Base-by-base conservation (phyloP, 2,113 vertebrate species). In the Eurypyga helias region DNA sequence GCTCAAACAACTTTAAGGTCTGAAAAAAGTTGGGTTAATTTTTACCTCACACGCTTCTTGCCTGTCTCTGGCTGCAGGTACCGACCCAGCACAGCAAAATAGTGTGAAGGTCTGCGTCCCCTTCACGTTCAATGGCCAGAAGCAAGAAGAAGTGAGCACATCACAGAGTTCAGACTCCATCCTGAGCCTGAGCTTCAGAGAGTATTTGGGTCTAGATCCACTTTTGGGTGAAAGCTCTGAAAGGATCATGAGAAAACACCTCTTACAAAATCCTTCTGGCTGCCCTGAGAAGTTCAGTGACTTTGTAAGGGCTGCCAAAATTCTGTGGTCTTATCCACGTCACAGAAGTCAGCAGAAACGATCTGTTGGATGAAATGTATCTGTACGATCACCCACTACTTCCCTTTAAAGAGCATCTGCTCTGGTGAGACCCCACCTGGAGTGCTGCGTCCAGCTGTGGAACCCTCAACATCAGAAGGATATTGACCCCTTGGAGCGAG, bases 361-460 rank as follows among this genome's bases (percentile, higher is more conserved):
- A 71, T 78, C 52, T 57, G 38, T 13, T 90, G 96, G 91, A 76
- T 72, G 70, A 82, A 45, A 69, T 41, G 61, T 81, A 79, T 66
- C 89, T 64, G 21, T 41, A 45, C 1, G 3, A 92, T 79, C 73
- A 7, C 89, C 28, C 83, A 26, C 36, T 19, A 70, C 58, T 88
- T 92, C 77, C 83, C 86, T 87, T 89, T 84, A 83, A 89, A 91
- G 57, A 89, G 81, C 75, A 96, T n/a, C n/a, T n/a, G n/a, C n/a
- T n/a, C n/a, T n/a, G n/a, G n/a, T n/a, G n/a, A n/a, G n/a, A n/a
- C n/a, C n/a, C n/a, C n/a, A n/a, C n/a, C n/a, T n/a, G n/a, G n/a
- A n/a, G n/a, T n/a, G n/a, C n/a, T n/a, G n/a, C n/a, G n/a, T n/a
- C n/a, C n/a, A n/a, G n/a, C n/a, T n/a, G n/a, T n/a, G n/a, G n/a